phyloP scores from a whole-genome alignment of 2,797 vertebrate species.

The Artibeus jamaicensis region DNA sequence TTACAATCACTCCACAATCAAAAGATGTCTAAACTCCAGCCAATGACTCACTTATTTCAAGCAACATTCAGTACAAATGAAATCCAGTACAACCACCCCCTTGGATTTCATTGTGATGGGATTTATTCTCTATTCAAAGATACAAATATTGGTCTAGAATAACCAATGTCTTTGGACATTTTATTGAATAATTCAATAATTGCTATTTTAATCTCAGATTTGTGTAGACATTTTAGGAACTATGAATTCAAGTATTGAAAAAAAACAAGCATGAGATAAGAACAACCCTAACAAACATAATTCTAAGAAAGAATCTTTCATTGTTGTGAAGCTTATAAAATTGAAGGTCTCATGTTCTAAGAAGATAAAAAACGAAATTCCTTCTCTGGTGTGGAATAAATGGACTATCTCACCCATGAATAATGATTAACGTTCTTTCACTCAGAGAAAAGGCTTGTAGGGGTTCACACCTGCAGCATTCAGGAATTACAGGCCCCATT shows the following conservation, averaged over 20 bases:
- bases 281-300: conserved; percentile 5
- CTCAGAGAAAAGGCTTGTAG: conserved; percentile 70
- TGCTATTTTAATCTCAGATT: not conserved
- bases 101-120: not conserved
- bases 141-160: not conserved
- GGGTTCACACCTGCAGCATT: conserved; percentile 82
- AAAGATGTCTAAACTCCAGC: not conserved
- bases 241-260: not conserved
- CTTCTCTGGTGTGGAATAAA: conserved; percentile 79
- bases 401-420: conserved; percentile 83
- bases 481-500: conserved; percentile 73
- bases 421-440: conserved; percentile 82
- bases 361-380: conserved; percentile 76
- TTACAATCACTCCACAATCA: not conserved
- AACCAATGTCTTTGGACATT: not conserved
- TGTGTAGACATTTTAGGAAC: conserved; percentile 23
- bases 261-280: not conserved
- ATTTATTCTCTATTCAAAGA: not conserved
- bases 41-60: not conserved
- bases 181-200: conserved; percentile 31
- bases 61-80: not conserved
- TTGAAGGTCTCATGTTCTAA: conserved; percentile 74
- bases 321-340: conserved; percentile 70
- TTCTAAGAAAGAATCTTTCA: conserved; percentile 57
- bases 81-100: not conserved